Evolutionary conservation across 2,113 vertebrate species (phyloP), one percentile per base, ranked within the genome.

Genomic region (Chascanopsetta lugubris): DNA sequence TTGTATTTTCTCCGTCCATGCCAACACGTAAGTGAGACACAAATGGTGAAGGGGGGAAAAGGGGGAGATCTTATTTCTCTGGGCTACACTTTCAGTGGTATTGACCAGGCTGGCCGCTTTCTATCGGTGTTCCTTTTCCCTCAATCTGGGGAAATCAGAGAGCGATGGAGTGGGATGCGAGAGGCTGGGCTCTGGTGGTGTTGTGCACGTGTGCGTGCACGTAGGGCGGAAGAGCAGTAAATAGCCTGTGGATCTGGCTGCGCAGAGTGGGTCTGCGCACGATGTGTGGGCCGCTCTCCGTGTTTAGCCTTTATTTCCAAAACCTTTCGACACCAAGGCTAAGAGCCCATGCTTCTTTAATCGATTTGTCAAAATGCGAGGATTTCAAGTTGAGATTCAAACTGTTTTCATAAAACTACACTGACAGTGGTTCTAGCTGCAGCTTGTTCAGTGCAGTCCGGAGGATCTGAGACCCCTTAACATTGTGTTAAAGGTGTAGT

Each of bases 111-210:
- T 38, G 69, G 75, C 69, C 67, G 58, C 69, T 80, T 77, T 83
- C 82, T 88, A 85, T 83, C 83, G 51, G 82, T 70, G 79, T 72
- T 79, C 77, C 79, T 77, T 88, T 86, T 87, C 84, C 85, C 82
- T 91, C 88, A 92, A 88, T 90, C 83, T 82, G 74, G 61, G 80
- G 86, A 89, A 90, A 92, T 87, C 82, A 87, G 82, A 90, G 79
- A 81, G 55, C 77, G 75, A 63, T 61, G 42, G 77, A 84, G 80
- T 81, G 71, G 82, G 84, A 42, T 75, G 80, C 59, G 47, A 75
- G 80, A 64, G 47, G 67, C 34, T 69, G 46, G 9, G 59, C 50
- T 73, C 30, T 18, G 2, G 61, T 57, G 38, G 30, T 66, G 55
- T 62, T 68, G 30, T 60, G n/a, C 56, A 15, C 43, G 27, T 53